A percentile compares a stretch with the other conserved stretches of the same genome.
Evolutionary conservation across 2,797 vertebrate species (phyloP).

Genomic region (Mus spretus): DNA sequence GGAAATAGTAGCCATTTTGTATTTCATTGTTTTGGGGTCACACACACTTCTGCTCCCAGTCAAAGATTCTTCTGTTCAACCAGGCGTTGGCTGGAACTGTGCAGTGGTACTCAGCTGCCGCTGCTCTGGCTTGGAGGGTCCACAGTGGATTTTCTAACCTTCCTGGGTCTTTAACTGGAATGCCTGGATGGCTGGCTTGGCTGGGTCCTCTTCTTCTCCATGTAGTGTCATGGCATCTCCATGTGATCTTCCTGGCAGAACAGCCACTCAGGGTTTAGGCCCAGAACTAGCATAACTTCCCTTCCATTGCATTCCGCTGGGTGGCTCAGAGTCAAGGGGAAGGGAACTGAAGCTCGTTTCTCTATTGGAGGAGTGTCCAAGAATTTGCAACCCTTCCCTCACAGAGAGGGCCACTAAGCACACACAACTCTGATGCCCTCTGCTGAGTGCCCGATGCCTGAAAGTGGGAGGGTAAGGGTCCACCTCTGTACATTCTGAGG

Average conservation of each 20-base stretch:
- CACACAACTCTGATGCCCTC: not conserved
- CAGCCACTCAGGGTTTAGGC: not conserved
- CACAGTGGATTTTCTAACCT: not conserved
- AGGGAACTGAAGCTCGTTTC: not conserved
- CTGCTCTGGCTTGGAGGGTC: not conserved
- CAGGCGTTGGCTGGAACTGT: not conserved
- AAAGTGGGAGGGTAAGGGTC: not conserved
- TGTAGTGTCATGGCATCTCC: not conserved
- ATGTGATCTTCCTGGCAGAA: not conserved
- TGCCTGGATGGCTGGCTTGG: not conserved
- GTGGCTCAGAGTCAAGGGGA: not conserved
- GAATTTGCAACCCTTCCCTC: not conserved
- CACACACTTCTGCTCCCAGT: not conserved
- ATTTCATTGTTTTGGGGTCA: conserved; percentile 40
- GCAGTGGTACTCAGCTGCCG: not conserved
- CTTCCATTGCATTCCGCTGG: not conserved
- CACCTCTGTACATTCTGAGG: not conserved
- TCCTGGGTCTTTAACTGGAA: not conserved
- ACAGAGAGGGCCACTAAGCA: not conserved
- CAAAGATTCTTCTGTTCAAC: not conserved
- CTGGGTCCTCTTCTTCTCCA: not conserved
- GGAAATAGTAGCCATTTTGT: conserved; percentile 30
- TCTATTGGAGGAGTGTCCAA: not conserved
- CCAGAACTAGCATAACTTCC: not conserved
- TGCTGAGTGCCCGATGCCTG: not conserved